Conservation (phyloP, 2,797 vertebrate species). For the Cyclura pinguis region DNA sequence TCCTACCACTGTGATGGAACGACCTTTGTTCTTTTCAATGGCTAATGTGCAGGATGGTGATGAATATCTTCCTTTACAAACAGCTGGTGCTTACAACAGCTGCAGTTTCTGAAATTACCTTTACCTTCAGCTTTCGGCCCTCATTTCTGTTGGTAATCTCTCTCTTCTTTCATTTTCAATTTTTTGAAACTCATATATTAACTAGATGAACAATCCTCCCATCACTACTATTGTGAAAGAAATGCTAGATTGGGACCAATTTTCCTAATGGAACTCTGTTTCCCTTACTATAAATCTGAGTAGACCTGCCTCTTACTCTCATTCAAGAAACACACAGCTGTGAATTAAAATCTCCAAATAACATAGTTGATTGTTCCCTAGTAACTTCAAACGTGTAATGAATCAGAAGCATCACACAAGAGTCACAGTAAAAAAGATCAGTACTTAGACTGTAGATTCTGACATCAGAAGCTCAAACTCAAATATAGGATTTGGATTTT, state of each 20-base stretch:
- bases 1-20: slow-evolving; percentile 15
- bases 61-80: not conserved
- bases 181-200: not conserved
- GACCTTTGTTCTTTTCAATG: not conserved
- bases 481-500: not conserved
- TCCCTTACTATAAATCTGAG: not conserved
- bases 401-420: not conserved
- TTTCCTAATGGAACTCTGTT: not conserved
- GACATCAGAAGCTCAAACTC: not conserved
- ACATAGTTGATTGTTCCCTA: not conserved
- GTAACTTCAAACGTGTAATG: not conserved
- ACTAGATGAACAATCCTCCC: not conserved
- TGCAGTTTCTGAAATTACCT: not conserved
- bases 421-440: not conserved
- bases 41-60: not conserved
- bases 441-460: not conserved
- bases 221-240: slow-evolving; percentile 12
- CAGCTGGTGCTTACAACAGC: not conserved
- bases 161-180: not conserved
- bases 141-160: not conserved
- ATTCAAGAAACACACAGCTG: not conserved
- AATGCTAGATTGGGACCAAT: not conserved
- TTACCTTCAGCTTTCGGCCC: not conserved
- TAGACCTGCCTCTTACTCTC: not conserved
- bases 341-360: not conserved